phyloP scores from a whole-genome alignment of 2,888 invertebrate genomes.

The Patella depressa region DNA sequence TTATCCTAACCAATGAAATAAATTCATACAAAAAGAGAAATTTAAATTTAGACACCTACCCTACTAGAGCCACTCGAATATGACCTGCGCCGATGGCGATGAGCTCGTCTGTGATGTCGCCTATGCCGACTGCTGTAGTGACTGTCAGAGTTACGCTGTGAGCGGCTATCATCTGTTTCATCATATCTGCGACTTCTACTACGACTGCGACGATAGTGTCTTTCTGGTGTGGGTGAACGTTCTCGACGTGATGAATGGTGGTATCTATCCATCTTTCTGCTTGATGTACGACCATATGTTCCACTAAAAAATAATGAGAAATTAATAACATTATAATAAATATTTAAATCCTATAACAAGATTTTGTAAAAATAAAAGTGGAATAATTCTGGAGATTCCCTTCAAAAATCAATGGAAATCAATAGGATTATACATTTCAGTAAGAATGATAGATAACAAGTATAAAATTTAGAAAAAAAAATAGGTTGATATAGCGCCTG shows the following conservation, averaged over 20 bases:
- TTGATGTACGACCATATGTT: no score
- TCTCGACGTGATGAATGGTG: not conserved
- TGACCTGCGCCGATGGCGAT: conserved; percentile 44
- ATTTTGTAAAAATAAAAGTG: no score
- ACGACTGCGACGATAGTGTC: not conserved
- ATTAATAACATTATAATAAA: no score
- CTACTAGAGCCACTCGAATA: conserved; percentile 51
- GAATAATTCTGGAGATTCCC: no score
- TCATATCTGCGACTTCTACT: not conserved
- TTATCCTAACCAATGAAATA: conserved; percentile 12
- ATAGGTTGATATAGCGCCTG: no score
- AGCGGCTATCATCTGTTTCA: conserved; percentile 5
- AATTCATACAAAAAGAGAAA: conserved; percentile 15
- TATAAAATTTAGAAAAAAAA: no score
- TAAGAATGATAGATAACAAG: no score
- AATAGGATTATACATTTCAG: no score
- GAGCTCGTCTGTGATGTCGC: conserved; percentile 39
- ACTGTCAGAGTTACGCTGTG: conserved; percentile 19
- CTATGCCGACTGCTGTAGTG: conserved; percentile 41
- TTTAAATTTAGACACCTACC: conserved; percentile 38
- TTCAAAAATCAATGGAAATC: no score
- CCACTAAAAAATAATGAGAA: no score
- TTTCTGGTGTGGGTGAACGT: not conserved
- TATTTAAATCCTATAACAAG: no score
- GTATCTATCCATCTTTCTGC: not conserved